Evolutionary conservation across 2,888 invertebrate species (phyloP), one percentile per base, ranked within the genome.

Genomic region (Crocallis elinguaria): DNA sequence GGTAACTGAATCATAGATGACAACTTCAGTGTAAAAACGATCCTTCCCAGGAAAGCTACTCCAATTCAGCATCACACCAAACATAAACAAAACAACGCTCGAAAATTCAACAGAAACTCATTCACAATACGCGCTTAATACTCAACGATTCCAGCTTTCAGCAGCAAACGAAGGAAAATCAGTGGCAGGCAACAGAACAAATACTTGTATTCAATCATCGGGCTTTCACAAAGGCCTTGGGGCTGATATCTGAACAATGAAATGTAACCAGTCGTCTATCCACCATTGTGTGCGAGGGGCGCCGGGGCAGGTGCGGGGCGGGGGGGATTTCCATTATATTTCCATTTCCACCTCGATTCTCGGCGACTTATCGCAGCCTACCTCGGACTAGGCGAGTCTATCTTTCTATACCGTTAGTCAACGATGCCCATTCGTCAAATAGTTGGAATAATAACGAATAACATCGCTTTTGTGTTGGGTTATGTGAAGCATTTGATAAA

Each of bases 161-260:
- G 80, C 75, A 69, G 79, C 82, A 87, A 86, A 77, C 81, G 80
- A 68, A 73, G 57, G 82, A 79, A 86, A 88, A 88, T 90, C 90
- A 88, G 83, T 73, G 82, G 84, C 88, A 86, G 86, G 83, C 84
- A 75, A 79, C 82, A 78, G 88, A 91, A 91, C 91, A 91, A 91
- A 91, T 91, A 88, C 88, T 83, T 81, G 83, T 88, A 90, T 89
- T 91, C 91, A 91, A 91, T 91, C 91, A 91, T 91, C 90, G 71
- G 76, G 81, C 79, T 75, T 79, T 77, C 86, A 90, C 90, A 90
- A 91, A 89, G 79, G 90, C 88, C 88, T 78, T 71, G 75, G 77
- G 82, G 71, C 88, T 90, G 91, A 91, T 91, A 91, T 88, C 90
- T 88, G 90, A 89, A 91, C 91, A 91, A 90, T 91, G 91, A 89